Evolutionary conservation across 2,797 vertebrate genomes (phyloP).

Genomic region (Poeciliopsis paucimaculata): DNA sequence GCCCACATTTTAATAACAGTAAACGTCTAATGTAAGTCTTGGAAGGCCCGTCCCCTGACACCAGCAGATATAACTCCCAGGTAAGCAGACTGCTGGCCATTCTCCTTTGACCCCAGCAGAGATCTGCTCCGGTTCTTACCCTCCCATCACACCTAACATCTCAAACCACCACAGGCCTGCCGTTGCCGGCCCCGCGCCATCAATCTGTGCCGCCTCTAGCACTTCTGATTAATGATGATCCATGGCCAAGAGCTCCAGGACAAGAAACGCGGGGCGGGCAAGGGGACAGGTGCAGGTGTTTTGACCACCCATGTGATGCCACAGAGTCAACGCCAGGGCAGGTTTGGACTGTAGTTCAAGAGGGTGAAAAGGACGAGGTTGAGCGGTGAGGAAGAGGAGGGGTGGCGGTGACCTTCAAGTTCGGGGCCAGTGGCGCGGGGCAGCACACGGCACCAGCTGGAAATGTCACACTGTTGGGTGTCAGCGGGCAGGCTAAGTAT

Average conservation of each 20-base stretch:
- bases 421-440: constrained; percentile 73
- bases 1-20: background rate
- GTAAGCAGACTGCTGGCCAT: constrained; percentile 68
- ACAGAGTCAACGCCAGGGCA: constrained; percentile 61
- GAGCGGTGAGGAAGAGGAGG: constrained; percentile 17
- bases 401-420: constrained; percentile 75
- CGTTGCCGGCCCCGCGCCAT: constrained; percentile 75
- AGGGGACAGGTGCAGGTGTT: constrained; percentile 69
- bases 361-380: constrained; percentile 32
- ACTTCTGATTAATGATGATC: constrained; percentile 83
- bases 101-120: constrained; percentile 75
- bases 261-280: constrained; percentile 58
- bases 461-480: constrained; percentile 84
- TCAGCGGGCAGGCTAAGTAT: constrained; percentile 81
- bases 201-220: constrained; percentile 73
- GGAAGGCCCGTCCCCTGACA: background rate
- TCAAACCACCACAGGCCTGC: constrained; percentile 66
- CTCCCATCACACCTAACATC: constrained; percentile 77
- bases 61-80: background rate
- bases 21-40: background rate
- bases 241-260: constrained; percentile 56
- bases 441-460: constrained; percentile 80
- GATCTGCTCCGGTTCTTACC: constrained; percentile 71
- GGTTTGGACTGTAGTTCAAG: constrained; percentile 55
- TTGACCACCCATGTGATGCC: constrained; percentile 66